These are phyloP conservation scores for Dione juno DNA, from an alignment of 2,888 invertebrate species.

Conservation along the genomic window DNA sequence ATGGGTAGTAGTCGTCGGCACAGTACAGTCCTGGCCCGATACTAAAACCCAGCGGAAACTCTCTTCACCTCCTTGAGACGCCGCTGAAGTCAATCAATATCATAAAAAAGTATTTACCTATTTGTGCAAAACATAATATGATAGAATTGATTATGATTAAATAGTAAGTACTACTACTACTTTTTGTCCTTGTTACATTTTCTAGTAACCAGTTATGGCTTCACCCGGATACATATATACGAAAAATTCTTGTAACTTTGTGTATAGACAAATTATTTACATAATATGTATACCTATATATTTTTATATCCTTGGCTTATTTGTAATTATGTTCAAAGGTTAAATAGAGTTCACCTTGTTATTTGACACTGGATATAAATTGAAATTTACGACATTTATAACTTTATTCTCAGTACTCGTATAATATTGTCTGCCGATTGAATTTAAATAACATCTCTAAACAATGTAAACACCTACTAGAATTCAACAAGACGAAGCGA, in stretches of 20 bases:
- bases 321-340: not conserved
- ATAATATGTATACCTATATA: not conserved
- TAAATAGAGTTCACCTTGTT: constrained; percentile 6
- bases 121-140: too few relatives aligned
- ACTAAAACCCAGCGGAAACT: too few relatives aligned
- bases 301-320: not conserved
- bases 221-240: not conserved
- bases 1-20: too few relatives aligned
- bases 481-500: not conserved
- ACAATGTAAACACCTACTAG: not conserved
- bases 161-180: not conserved
- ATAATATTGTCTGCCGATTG: not conserved
- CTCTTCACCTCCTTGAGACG: too few relatives aligned
- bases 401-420: not conserved
- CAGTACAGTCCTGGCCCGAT: too few relatives aligned
- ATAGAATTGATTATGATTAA: too few relatives aligned
- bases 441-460: not conserved
- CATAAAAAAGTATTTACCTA: too few relatives aligned
- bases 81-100: too few relatives aligned
- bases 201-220: not conserved
- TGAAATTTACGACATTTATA: not conserved
- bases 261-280: too few relatives aligned
- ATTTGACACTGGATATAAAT: not conserved
- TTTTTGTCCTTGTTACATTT: not conserved
- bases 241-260: too few relatives aligned